Base-by-base conservation (phyloP, 2,113 vertebrate genomes). In the Chloropsis cyanopogon region DNA sequence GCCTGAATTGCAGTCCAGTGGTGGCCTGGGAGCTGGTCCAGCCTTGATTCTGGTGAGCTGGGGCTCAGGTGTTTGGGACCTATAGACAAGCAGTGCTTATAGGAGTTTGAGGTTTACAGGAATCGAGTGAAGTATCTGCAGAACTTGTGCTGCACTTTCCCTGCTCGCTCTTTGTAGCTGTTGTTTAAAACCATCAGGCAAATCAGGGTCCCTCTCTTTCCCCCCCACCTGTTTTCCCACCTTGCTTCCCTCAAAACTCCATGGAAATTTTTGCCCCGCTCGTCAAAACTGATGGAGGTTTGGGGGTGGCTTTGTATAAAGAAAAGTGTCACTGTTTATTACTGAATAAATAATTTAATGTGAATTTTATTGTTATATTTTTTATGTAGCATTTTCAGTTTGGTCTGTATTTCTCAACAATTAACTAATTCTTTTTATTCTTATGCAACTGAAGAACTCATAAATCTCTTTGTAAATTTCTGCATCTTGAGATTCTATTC, bases 291-390 rank as follows among this genome's bases (percentile, higher is more conserved):
- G 80, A 68, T 89, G 3, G 63, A 29, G 28, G 28, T 7, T 13
- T 26, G 50, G 19, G 20, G 20, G 59, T 7, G 47, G 14, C 64
- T 88, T 94, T 98, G 94, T 97, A 87, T 92, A 90, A 94, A 97
- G 86, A 86, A 82, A 89, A 92, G 26, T 84, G 64, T 95, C 52
- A 64, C 88, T 97, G 96, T 94, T 96, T 97, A 94, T 96, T 97
- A 85, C 90, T 97, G 94, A 98, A 98, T 97, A 97, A 98, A 98
- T 98, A 97, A 97, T 95, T 97, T 97, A 98, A 98, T 98, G 97
- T 97, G 96, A 97, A 95, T 75, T 93, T 96, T 92, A 95, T 88
- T 95, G 94, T 88, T 96, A 64, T 37, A 82, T 95, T 94, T 82
- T 95, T 95, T 35, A 94, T 96, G 82, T 94, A 94, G 56, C 82